Conservation (phyloP, 2,113 vertebrate species). For the Ptilorrhoa leucosticta region DNA sequence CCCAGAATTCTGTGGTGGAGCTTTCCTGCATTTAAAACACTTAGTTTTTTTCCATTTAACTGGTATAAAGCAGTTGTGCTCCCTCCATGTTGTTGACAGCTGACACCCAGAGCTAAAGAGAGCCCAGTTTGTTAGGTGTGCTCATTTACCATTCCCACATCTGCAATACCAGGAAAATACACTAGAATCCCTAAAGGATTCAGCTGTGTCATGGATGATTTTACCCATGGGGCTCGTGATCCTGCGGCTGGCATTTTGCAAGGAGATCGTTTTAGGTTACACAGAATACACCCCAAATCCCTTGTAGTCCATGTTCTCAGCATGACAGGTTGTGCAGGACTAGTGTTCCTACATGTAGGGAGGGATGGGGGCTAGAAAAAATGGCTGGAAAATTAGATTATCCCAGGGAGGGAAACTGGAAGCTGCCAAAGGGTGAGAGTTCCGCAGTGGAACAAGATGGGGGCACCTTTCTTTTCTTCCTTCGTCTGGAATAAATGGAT, state of each 20-base stretch:
- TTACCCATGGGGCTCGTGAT: not conserved
- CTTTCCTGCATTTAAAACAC: not conserved
- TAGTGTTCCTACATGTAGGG: not conserved
- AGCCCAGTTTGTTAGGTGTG: not conserved
- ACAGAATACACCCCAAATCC: not conserved
- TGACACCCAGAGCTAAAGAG: not conserved
- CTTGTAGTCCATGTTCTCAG: not conserved
- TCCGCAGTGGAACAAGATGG: not conserved
- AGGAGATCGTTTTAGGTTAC: accelerated
- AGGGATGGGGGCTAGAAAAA: not conserved
- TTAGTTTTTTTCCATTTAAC: not conserved
- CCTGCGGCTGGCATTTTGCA: not conserved
- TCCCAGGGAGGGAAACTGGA: not conserved
- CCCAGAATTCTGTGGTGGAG: not conserved
- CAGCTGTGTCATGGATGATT: not conserved
- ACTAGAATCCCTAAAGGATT: not conserved
- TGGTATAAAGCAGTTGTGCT: not conserved
- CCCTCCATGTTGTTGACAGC: accelerated
- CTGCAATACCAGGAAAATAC: not conserved
- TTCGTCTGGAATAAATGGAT: not conserved
- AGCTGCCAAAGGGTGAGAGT: not conserved
- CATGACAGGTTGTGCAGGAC: not conserved
- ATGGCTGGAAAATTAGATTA: not conserved
- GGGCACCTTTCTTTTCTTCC: not conserved
- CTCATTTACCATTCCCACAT: not conserved